These are phyloP conservation scores for Seriola quinqueradiata DNA, from an alignment of 2,113 vertebrate genomes.

Conservation along the genomic window DNA sequence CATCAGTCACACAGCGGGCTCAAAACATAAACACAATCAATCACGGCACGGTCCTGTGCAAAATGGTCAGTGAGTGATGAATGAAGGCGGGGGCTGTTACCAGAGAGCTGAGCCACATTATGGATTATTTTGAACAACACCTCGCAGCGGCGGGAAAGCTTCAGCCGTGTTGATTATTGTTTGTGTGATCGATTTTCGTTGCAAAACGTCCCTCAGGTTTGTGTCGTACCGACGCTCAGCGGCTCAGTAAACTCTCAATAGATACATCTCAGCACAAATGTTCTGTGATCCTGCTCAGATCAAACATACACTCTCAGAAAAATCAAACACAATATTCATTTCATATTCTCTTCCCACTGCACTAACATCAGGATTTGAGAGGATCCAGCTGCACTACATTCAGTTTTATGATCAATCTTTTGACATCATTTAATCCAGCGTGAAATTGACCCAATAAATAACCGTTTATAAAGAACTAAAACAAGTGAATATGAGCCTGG, in stretches of 20 bases:
- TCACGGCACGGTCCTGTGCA: conserved; percentile 60
- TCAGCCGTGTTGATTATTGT: conserved; percentile 35
- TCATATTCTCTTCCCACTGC: conserved; percentile 4
- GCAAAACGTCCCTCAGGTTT: conserved; percentile 5
- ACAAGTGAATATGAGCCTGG: not conserved
- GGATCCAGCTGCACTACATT: not conserved
- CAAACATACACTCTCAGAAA: not conserved
- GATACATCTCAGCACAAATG: conserved; percentile 10
- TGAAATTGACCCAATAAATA: not conserved
- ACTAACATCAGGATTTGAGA: not conserved
- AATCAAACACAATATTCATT: not conserved
- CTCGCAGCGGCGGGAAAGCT: conserved; percentile 15
- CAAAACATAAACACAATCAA: conserved; percentile 78
- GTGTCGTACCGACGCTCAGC: not conserved
- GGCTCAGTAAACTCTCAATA: not conserved
- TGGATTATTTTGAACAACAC: conserved; percentile 66
- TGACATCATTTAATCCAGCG: not conserved
- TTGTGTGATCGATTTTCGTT: conserved; percentile 46
- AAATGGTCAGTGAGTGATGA: conserved; percentile 70
- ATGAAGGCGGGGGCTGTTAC: conserved; percentile 48
- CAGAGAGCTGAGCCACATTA: conserved; percentile 42
- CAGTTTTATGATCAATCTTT: not conserved
- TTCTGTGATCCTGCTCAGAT: conserved; percentile 12
- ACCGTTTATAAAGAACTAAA: not conserved
- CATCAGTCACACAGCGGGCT: conserved; percentile 70